phyloP scores from a whole-genome alignment of 2,113 vertebrate species.

The Odobenus rosmarus region DNA sequence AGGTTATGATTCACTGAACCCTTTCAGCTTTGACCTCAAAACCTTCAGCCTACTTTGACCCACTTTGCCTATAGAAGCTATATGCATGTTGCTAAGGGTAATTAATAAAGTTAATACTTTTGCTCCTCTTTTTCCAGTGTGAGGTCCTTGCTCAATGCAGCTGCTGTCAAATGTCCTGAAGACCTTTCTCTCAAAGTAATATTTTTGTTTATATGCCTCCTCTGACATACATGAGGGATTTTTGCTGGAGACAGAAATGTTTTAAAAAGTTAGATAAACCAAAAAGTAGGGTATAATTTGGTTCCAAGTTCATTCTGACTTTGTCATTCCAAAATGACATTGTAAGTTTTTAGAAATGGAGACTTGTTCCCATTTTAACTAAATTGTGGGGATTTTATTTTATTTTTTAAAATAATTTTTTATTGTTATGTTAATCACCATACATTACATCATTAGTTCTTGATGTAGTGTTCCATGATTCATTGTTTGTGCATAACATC shows the following conservation, averaged over 20 bases:
- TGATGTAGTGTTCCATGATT: no score
- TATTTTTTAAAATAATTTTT: not conserved
- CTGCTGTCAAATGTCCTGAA: not conserved
- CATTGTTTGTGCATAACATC: no score
- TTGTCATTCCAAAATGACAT: not conserved
- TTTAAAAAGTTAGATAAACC: not conserved
- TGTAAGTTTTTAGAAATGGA: slow-evolving; percentile 10
- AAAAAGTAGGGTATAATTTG: not conserved
- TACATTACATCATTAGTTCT: no score
- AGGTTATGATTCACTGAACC: not conserved
- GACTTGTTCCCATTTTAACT: not conserved
- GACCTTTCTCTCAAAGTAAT: not conserved
- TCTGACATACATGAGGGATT: not conserved
- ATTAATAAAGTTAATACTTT: not conserved
- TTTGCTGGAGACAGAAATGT: not conserved
- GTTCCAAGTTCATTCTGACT: not conserved
- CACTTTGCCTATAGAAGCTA: not conserved
- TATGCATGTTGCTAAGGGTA: not conserved
- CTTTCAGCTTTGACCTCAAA: not conserved
- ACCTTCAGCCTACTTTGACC: not conserved
- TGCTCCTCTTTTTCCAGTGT: not conserved
- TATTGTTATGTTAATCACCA: no score
- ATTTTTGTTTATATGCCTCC: not conserved
- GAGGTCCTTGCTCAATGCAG: not conserved
- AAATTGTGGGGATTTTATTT: not conserved